Conservation (phyloP, 1,140 invertebrate genomes). For the Heliothis subflexa region DNA sequence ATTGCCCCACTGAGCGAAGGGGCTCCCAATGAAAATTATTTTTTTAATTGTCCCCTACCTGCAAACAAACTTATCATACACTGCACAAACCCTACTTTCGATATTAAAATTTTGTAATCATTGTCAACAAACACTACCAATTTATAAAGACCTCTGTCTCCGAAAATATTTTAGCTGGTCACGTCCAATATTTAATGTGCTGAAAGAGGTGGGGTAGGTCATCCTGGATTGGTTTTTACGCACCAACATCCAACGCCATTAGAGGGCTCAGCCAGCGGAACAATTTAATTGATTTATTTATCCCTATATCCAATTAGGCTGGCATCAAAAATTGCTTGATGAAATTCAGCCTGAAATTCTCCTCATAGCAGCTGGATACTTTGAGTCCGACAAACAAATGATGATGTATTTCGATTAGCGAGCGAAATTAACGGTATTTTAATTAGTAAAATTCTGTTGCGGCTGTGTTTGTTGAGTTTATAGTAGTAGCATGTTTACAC, state of each 20-base stretch:
- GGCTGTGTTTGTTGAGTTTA: neutral
- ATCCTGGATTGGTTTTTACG: slow-evolving; percentile 48
- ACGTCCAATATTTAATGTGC: slow-evolving; percentile 20
- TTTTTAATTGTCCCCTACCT: neutral
- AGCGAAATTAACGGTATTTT: slow-evolving; percentile 20
- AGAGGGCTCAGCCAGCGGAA: slow-evolving; percentile 65
- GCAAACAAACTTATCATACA: neutral
- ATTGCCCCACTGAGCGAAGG: too few relatives aligned
- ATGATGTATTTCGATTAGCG: slow-evolving; percentile 24
- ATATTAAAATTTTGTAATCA: slow-evolving; percentile 14
- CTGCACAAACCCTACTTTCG: neutral
- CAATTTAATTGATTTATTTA: slow-evolving; percentile 81
- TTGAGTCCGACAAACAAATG: slow-evolving; percentile 7
- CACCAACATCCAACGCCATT: slow-evolving; percentile 62
- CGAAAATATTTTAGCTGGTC: neutral
- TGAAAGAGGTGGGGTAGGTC: slow-evolving; percentile 31
- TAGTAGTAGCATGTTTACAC: too few relatives aligned
- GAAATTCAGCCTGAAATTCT: slow-evolving; percentile 46
- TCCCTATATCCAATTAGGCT: slow-evolving; percentile 72
- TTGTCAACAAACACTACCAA: slow-evolving; percentile 14
- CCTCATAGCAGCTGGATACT: slow-evolving; percentile 12
- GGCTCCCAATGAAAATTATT: neutral
- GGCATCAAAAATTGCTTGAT: slow-evolving; percentile 50
- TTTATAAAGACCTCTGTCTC: neutral
- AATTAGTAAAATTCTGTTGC: neutral